phyloP scores from a whole-genome alignment of 2,888 invertebrate genomes.

The Ceraclea dissimilis region DNA sequence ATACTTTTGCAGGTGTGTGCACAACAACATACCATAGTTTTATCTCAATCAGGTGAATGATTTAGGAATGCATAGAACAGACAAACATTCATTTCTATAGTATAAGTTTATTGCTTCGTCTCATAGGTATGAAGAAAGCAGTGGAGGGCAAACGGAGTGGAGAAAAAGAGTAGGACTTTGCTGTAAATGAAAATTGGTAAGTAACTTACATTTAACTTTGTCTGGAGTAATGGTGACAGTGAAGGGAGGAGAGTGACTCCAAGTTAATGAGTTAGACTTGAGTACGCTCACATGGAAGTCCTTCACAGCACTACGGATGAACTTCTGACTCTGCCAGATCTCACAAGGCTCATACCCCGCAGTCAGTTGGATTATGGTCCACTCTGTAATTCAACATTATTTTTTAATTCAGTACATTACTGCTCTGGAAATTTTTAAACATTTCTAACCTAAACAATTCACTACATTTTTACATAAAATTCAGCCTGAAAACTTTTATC shows the following conservation, averaged over 20 bases:
- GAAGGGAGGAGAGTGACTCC: constrained; percentile 32
- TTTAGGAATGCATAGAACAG: too few species aligned
- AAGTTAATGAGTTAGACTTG: constrained; percentile 37
- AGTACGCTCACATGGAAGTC: constrained; percentile 38
- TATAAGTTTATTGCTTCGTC: too few species aligned
- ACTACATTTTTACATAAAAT: not conserved
- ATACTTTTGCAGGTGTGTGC: too few species aligned
- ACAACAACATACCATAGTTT: too few species aligned
- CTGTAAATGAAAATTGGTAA: too few species aligned
- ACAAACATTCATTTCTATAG: too few species aligned
- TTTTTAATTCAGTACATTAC: not conserved
- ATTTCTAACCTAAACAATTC: too few species aligned
- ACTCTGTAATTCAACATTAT: constrained; percentile 40
- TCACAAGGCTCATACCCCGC: constrained; percentile 45
- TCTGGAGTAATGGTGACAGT: constrained; percentile 30
- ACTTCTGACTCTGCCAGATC: constrained; percentile 35
- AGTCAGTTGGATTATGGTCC: constrained; percentile 54
- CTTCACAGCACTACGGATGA: constrained; percentile 37
- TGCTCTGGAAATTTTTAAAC: too few species aligned
- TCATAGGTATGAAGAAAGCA: too few species aligned
- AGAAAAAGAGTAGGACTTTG: too few species aligned
- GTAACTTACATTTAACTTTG: constrained; percentile 17
- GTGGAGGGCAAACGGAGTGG: too few species aligned
- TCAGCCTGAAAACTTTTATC: not conserved
- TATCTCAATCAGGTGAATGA: too few species aligned